Conservation (phyloP, 2,888 invertebrate genomes). For the Eupeodes latifasciatus region DNA sequence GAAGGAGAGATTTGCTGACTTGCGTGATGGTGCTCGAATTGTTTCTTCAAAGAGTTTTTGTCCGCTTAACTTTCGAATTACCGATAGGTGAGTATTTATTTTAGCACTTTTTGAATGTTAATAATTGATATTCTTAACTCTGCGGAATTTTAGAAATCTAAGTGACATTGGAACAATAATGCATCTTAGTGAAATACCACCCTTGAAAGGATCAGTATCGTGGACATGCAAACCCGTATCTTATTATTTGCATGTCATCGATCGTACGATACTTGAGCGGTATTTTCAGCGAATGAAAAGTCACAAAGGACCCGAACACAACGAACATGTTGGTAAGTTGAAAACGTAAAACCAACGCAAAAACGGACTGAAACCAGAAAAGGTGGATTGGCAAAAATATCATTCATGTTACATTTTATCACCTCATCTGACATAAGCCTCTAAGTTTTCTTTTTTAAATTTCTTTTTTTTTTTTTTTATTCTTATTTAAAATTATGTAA, state of each 20-base stretch:
- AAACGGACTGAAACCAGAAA: slow-evolving; percentile 43
- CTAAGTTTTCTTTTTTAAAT: slow-evolving; percentile 37
- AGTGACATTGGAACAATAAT: slow-evolving; percentile 99
- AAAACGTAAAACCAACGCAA: slow-evolving; percentile 35
- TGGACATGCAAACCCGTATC: slow-evolving; percentile 99
- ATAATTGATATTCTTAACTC: neutral
- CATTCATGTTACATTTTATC: slow-evolving; percentile 66
- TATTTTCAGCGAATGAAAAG: slow-evolving; percentile 98
- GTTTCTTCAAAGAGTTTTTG: slow-evolving; percentile 99
- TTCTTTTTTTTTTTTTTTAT: slow-evolving; percentile 41
- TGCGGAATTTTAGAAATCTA: slow-evolving; percentile 88
- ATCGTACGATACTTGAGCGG: slow-evolving; percentile 97
- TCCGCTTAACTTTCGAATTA: slow-evolving; percentile 98
- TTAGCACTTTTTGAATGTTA: neutral
- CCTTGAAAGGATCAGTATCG: slow-evolving; percentile 97
- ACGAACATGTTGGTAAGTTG: slow-evolving; percentile 83
- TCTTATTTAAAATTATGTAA: slow-evolving; percentile 35
- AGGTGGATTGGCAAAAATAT: slow-evolving; percentile 63
- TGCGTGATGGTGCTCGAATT: slow-evolving; percentile 97
- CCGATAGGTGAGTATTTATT: slow-evolving; percentile 87
- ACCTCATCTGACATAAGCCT: slow-evolving; percentile 69
- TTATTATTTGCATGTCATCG: slow-evolving; percentile 99
- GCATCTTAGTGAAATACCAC: slow-evolving; percentile 98
- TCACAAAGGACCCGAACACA: slow-evolving; percentile 88
- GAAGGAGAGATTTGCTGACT: slow-evolving; percentile 97